A percentile compares a stretch with the other conserved stretches of the same genome.
Evolutionary conservation across 2,113 vertebrate species (phyloP).

Genomic region (Aptenodytes patagonicus): DNA sequence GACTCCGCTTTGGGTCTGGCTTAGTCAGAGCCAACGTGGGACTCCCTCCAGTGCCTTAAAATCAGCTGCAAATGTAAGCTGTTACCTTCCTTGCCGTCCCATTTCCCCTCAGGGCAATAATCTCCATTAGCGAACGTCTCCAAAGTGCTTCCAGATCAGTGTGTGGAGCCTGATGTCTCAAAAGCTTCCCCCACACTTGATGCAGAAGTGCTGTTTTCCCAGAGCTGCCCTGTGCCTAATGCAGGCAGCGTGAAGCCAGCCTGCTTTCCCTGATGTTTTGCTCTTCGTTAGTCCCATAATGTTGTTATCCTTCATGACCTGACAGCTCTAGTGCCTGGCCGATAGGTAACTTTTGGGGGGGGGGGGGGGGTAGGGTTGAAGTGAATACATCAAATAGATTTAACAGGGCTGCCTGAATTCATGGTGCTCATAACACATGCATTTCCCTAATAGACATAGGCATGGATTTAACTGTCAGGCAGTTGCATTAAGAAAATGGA

Average conservation of each 20-base stretch:
- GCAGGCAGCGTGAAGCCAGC: not conserved
- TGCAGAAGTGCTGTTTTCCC: conserved; percentile 27
- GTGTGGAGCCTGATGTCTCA: not conserved
- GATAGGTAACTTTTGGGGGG: not conserved
- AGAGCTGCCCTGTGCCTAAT: not conserved
- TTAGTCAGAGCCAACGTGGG: not conserved
- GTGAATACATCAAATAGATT: conserved; percentile 27
- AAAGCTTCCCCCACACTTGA: not conserved
- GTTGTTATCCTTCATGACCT: not conserved
- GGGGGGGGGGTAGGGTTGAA: not conserved
- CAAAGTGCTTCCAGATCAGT: not conserved
- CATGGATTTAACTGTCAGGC: conserved; percentile 36
- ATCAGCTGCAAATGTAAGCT: not conserved
- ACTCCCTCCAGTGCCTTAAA: not conserved
- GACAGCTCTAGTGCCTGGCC: not conserved
- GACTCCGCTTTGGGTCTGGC: not conserved
- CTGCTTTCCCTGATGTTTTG: not conserved
- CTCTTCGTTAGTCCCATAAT: not conserved
- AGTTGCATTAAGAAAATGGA: conserved; percentile 52
- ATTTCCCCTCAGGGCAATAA: not conserved
- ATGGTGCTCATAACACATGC: conserved; percentile 3
- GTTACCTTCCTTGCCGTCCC: not conserved
- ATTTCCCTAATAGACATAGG: conserved; percentile 19
- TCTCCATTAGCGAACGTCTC: not conserved
- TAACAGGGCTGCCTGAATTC: not conserved